Percentiles rank a stretch among this genome's conserved stretches.
Conservation (phyloP, 1,140 invertebrate genomes). For the Capitella teleta region DNA sequence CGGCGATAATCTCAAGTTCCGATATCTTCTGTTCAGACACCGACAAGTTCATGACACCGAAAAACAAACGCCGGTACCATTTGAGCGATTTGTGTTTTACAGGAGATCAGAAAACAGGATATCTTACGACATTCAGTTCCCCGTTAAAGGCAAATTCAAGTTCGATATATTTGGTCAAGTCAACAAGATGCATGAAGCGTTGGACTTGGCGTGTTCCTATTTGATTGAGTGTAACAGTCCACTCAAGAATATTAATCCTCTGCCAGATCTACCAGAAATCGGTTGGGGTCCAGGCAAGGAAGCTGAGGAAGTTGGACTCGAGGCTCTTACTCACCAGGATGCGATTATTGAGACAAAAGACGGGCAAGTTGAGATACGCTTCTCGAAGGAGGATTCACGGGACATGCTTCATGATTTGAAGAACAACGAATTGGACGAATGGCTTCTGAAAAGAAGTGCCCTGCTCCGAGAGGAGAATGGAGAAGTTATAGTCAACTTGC, state of each 20-base stretch:
- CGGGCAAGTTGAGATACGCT: conserved; percentile 19
- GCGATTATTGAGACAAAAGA: neutral
- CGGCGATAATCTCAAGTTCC: conserved; percentile 23
- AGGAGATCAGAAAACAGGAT: neutral
- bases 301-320: conserved; percentile 24
- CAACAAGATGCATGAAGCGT: neutral
- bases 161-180: neutral
- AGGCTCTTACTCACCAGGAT: conserved; percentile 24
- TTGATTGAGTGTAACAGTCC: conserved; percentile 25
- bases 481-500: conserved; percentile 25
- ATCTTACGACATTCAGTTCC: neutral
- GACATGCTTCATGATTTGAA: conserved; percentile 22
- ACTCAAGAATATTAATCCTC: conserved; percentile 22
- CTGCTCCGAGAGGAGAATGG: conserved; percentile 23
- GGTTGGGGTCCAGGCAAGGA: conserved; percentile 33
- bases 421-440: conserved; percentile 26
- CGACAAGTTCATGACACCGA: conserved; percentile 2
- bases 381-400: conserved; percentile 17
- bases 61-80: conserved; percentile 9
- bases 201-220: conserved; percentile 22
- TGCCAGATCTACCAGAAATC: conserved; percentile 29
- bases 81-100: neutral
- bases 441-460: conserved; percentile 27
- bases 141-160: neutral
- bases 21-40: conserved; percentile 29